Evolutionary conservation across 2,888 invertebrate genomes (phyloP), one percentile per base, ranked within the genome.

Genomic region (Terebella lapidaria): DNA sequence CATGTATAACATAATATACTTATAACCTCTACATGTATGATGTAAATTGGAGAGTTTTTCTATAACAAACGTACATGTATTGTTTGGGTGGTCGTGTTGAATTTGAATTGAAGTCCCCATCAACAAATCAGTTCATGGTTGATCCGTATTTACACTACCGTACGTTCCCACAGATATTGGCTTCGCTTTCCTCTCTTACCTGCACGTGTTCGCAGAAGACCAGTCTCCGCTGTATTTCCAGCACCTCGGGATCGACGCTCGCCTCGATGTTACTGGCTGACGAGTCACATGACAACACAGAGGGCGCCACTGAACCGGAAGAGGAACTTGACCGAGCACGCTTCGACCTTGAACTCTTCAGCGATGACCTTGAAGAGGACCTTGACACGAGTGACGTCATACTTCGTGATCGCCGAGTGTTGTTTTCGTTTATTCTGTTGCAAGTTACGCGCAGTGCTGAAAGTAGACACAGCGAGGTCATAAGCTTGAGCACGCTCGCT

Each of bases 141-240:
- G n/a, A n/a, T n/a, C n/a, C n/a, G n/a, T n/a, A n/a, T n/a, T n/a
- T n/a, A n/a, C n/a, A n/a, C n/a, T n/a, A n/a, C n/a, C n/a, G n/a
- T n/a, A n/a, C n/a, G n/a, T n/a, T n/a, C n/a, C n/a, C n/a, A n/a
- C n/a, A n/a, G n/a, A n/a, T n/a, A n/a, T n/a, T n/a, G n/a, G n/a
- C n/a, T n/a, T n/a, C n/a, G n/a, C n/a, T n/a, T n/a, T n/a, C n/a
- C n/a, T n/a, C n/a, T n/a, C n/a, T n/a, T n/a, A n/a, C 66, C 75
- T 76, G 70, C 1, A 66, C 57, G 62, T 73, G 65, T 15, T 71
- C 64, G 1, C 73, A 62, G 66, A 79, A 77, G 27, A 74, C 67
- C 1, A 78, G 72, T 49, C 71, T 64, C 30, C 74, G 70, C 60
- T 77, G 76, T 35, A 79, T 72, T 27, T 70, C 72, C 62, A 72